Evolutionary conservation across 2,888 invertebrate species (phyloP), one percentile per base, ranked within the genome.

Genomic region (Troides aeacus): DNA sequence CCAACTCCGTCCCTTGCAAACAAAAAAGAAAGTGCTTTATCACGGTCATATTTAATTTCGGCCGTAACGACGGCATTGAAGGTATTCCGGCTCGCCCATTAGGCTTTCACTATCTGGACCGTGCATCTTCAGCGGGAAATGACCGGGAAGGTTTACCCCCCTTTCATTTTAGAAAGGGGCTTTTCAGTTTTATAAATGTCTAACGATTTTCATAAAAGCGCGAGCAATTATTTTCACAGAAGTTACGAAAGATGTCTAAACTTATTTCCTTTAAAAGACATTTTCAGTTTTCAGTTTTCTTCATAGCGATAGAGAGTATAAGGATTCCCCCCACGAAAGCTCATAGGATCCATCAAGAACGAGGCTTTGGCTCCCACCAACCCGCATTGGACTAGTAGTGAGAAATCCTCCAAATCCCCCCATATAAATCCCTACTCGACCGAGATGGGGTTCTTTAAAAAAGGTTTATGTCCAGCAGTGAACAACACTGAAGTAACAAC

Each of bases 1-100:
- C 76, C 74, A 85, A 79, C 81, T 81, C 78, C 79, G 81, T 84
- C 88, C 88, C 84, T 88, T 87, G 77, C 74, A 76, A 83, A 84
- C 85, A 89, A 90, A 91, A 91, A 92, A 87, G 90, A 92, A 91
- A 90, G 80, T 84, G 92, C 92, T 81, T 83, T 82, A 86, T 92
- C 91, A 92, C 89, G 87, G 85, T 84, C 89, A 84, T 89, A 90
- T 92, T 91, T 92, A 92, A 92, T 92, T 90, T 91, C 83, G 82
- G 81, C 23, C 69, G 86, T 88, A 92, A 91, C 90, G 90, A 90
- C 84, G 88, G 84, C 84, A 89, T 89, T 89, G 87, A 84, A 86
- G 89, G 86, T 82, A 86, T 89, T 89, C 86, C 86, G 79, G 85
- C 84, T 75, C 78, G 75, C 81, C 86, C 89, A 89, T 90, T 90